Percentiles rank a stretch among this genome's conserved stretches.
Evolutionary conservation across 2,113 vertebrate genomes (phyloP).

Genomic region (Turdus rufiventris): DNA sequence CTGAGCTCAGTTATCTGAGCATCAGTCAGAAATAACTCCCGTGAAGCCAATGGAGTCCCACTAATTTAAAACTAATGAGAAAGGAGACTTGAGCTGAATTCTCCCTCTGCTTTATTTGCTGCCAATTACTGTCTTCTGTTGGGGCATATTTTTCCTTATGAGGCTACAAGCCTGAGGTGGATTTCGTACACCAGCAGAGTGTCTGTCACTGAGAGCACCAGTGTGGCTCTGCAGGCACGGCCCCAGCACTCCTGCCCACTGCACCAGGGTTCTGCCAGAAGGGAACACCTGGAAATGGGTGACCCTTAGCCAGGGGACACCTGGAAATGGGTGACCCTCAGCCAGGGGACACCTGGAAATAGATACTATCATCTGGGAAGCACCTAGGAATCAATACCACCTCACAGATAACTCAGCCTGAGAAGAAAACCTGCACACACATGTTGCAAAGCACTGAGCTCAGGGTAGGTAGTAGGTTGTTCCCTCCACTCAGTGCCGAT

Average conservation of each 20-base stretch:
- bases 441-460: background rate
- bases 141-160: constrained; percentile 22
- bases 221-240: rapidly evolving
- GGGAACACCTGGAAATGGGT: background rate
- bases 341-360: background rate
- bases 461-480: background rate
- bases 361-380: background rate
- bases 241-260: background rate
- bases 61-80: constrained; percentile 3
- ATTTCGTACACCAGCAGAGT: background rate
- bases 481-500: background rate
- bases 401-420: background rate
- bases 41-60: background rate
- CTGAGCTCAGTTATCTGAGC: background rate
- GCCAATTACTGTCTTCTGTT: background rate
- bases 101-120: background rate
- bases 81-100: rapidly evolving
- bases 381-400: background rate
- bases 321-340: background rate
- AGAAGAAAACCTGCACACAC: background rate
- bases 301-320: too few species aligned
- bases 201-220: background rate
- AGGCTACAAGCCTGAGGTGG: background rate
- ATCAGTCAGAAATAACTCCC: background rate
- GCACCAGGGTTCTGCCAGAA: too few species aligned